Percentiles rank a stretch among this genome's conserved stretches.
These are phyloP conservation scores for Threskiornis aethiopicus DNA, from an alignment of 2,797 vertebrate species.

Conservation along the genomic window DNA sequence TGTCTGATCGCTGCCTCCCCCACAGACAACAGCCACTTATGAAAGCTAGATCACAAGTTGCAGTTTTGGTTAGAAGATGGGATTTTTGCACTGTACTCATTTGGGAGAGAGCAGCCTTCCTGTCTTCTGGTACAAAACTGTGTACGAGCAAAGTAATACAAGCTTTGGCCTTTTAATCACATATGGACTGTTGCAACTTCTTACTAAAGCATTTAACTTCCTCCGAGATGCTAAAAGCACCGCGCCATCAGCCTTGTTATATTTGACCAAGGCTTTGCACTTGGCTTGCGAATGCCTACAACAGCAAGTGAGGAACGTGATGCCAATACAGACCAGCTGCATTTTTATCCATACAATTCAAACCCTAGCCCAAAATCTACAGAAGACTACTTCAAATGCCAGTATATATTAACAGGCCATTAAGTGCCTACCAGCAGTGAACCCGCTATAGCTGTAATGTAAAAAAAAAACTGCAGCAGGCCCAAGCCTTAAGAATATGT, in stretches of 20 bases:
- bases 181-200: background rate
- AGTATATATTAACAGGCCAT: background rate
- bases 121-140: background rate
- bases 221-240: background rate
- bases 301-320: background rate
- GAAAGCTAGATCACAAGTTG: background rate
- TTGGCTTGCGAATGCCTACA: background rate
- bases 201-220: background rate
- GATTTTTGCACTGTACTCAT: background rate
- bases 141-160: background rate
- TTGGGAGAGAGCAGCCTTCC: background rate
- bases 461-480: background rate
- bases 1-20: background rate
- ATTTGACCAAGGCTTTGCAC: background rate
- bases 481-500: background rate
- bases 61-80: background rate
- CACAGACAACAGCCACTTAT: background rate
- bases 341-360: background rate
- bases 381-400: background rate
- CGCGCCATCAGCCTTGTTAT: accelerated
- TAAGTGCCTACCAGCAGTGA: background rate
- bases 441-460: background rate
- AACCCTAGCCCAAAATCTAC: background rate
- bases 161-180: background rate
- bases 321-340: background rate